phyloP scores from a whole-genome alignment of 2,113 vertebrate species.

The Ranitomeya variabilis region DNA sequence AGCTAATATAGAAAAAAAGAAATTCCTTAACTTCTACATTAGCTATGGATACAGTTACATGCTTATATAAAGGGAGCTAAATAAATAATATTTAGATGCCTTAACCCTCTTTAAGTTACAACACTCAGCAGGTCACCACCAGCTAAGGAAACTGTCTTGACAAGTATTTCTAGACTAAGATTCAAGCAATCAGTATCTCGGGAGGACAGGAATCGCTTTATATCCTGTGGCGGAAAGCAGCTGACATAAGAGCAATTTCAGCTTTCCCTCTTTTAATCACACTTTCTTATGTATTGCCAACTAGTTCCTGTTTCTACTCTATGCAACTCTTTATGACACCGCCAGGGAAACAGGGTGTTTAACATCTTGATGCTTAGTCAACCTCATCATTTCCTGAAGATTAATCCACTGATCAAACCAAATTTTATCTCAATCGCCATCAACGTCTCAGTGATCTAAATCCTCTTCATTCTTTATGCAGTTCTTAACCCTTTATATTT shows the following conservation, averaged over 20 bases:
- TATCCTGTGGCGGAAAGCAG: constrained; percentile 85
- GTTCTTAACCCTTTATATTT: not conserved
- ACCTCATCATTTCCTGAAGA: constrained; percentile 69
- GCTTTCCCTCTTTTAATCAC: constrained; percentile 76
- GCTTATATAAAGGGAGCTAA: not conserved
- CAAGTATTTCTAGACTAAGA: constrained; percentile 77
- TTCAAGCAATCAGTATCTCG: constrained; percentile 82
- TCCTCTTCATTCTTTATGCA: not conserved
- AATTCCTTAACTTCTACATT: not conserved
- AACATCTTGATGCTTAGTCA: constrained; percentile 62
- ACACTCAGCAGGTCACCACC: constrained; percentile 73
- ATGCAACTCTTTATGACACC: constrained; percentile 64
- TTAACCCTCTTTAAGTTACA: constrained; percentile 53
- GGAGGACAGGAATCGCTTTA: constrained; percentile 80
- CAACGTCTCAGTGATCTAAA: not conserved
- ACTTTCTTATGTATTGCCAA: constrained; percentile 80
- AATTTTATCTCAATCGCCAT: constrained; percentile 36
- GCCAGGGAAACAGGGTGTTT: constrained; percentile 70
- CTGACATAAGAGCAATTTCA: constrained; percentile 74
- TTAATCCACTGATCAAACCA: constrained; percentile 64
- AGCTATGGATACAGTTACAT: not conserved
- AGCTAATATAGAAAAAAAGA: not conserved
- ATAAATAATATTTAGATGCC: not conserved
- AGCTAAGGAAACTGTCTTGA: constrained; percentile 76
- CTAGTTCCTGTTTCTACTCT: constrained; percentile 68